Percentiles rank a stretch among this genome's conserved stretches.
phyloP scores from a whole-genome alignment of 2,797 vertebrate species.

The Enteromius treurensis region DNA sequence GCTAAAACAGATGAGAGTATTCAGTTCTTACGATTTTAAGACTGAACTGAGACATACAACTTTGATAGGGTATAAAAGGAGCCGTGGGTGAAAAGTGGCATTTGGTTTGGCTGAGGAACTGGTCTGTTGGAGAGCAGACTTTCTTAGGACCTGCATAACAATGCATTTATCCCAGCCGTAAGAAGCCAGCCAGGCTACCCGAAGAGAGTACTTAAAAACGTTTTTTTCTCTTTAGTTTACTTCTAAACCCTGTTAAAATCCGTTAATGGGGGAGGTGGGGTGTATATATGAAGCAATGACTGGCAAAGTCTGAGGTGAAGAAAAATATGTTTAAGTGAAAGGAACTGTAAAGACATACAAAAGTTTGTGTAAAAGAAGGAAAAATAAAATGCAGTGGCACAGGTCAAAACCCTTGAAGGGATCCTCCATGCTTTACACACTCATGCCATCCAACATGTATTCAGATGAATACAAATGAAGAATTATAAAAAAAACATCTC shows the following conservation, averaged over 20 bases:
- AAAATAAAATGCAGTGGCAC: not conserved
- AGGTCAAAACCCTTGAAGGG: not conserved
- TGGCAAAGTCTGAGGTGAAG: not conserved
- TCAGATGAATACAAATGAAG: not conserved
- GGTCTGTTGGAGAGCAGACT: not conserved
- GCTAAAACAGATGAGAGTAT: conserved; percentile 9
- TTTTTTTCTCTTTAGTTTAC: not conserved
- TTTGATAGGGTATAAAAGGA: not conserved
- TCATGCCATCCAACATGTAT: not conserved
- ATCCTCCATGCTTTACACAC: not conserved
- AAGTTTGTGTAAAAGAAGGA: not conserved
- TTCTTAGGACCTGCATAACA: not conserved
- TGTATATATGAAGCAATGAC: not conserved
- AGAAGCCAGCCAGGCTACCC: not conserved
- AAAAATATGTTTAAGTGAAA: not conserved
- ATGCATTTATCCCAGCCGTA: not conserved
- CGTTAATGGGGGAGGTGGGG: not conserved
- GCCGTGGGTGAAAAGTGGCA: too few species aligned
- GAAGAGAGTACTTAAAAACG: not conserved
- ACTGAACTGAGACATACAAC: not conserved
- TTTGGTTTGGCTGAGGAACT: not conserved
- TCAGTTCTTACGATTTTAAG: not conserved
- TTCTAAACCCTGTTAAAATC: not conserved
- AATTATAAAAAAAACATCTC: not conserved
- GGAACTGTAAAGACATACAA: not conserved